phyloP scores from a whole-genome alignment of 2,888 invertebrate species.

The Nasonovia ribisnigri region DNA sequence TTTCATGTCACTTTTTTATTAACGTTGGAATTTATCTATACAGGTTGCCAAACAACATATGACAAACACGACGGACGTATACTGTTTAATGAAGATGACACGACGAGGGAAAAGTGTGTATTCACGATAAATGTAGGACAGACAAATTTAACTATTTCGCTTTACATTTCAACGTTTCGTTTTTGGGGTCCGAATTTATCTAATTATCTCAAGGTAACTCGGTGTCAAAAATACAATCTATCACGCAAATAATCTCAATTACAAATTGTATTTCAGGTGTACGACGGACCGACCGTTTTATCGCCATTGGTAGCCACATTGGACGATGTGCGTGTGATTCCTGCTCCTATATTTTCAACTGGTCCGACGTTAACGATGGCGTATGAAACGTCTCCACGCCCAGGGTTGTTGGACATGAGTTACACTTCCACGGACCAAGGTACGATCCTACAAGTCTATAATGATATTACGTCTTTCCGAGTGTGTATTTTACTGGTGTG shows the following conservation, averaged over 20 bases:
- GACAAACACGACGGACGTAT: neutral
- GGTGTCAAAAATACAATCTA: neutral
- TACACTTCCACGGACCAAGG: constrained; percentile 58
- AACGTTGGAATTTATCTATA: neutral
- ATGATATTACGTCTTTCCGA: neutral
- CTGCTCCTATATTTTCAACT: constrained; percentile 1
- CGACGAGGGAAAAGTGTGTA: neutral
- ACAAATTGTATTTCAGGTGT: constrained; percentile 3
- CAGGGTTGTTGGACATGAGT: neutral
- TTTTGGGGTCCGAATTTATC: too few relatives aligned
- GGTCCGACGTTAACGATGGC: constrained; percentile 40
- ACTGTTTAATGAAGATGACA: neutral
- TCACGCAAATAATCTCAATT: too few relatives aligned
- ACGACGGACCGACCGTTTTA: neutral
- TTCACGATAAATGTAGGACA: constrained; percentile 12
- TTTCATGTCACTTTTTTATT: neutral
- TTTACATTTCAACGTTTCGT: neutral
- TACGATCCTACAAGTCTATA: neutral
- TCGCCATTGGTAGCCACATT: neutral
- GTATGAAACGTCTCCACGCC: neutral
- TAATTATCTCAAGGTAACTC: neutral
- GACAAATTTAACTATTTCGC: constrained; percentile 39
- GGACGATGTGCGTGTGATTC: neutral
- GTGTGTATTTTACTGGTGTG: neutral
- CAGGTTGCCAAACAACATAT: constrained; percentile 8